Percentiles rank a stretch among this genome's conserved stretches.
Conservation (phyloP, 2,113 vertebrate species). For the Poeciliopsis occidentalis region DNA sequence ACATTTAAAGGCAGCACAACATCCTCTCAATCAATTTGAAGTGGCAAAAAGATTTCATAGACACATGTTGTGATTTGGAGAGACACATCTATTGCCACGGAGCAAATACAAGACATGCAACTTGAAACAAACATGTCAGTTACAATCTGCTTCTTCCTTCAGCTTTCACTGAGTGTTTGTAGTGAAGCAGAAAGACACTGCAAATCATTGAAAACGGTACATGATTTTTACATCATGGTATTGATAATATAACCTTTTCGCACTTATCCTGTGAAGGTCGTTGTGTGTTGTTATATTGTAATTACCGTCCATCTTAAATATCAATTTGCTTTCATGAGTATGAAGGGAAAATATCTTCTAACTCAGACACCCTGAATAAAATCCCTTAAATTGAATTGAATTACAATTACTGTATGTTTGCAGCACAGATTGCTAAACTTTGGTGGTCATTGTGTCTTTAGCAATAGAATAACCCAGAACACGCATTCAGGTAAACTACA, state of each 20-base stretch:
- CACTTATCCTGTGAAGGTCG: background rate
- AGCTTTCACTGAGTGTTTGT: constrained; percentile 14
- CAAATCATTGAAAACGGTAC: constrained; percentile 1
- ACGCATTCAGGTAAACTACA: no score
- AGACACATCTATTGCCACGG: no score
- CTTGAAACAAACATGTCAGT: constrained; percentile 15
- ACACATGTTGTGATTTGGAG: no score
- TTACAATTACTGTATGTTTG: no score
- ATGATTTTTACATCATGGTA: constrained; percentile 4
- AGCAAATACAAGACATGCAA: no score
- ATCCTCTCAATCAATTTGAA: background rate
- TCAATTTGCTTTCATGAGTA: constrained; percentile 5
- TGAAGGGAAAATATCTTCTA: constrained; percentile 5
- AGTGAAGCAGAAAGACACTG: background rate
- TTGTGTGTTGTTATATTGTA: constrained; percentile 14
- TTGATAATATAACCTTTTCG: constrained; percentile 37
- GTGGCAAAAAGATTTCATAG: constrained; percentile 14
- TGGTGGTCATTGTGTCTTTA: no score
- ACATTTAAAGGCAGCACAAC: no score
- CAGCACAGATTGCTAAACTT: no score
- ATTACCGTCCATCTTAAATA: constrained; percentile 17
- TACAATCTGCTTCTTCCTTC: constrained; percentile 38
- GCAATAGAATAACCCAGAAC: no score
- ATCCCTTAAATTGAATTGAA: no score
- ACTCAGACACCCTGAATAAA: background rate